Evolutionary conservation across 2,113 vertebrate genomes (phyloP), one percentile per base, ranked within the genome.

Genomic region (Tyrannus savana): DNA sequence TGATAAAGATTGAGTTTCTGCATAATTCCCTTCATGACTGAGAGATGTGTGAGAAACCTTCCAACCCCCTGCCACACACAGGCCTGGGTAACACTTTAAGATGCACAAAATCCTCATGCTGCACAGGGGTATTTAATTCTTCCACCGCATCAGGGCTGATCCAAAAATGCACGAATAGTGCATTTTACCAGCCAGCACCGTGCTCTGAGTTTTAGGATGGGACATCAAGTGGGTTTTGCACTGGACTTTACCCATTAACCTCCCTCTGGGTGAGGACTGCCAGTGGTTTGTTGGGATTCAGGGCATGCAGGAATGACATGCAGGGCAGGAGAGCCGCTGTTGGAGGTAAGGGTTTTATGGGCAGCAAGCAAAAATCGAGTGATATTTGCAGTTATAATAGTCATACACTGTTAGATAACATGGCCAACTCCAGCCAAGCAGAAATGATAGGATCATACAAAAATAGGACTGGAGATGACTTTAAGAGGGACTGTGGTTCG

Each of bases 41-140:
- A 83, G 66, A 49, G 41, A 28, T 14, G 3, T 19, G 22, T 64
- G 75, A n/a, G 68, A 39, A 71, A 60, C 10, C 22, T 79, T 52
- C 55, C 19, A 53, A 8, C 1, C 7, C 33, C 33, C 11, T 66
- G 25, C 69, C 27, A 30, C 9, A 12, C 0, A 0, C 25, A 0
- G 0, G 0, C 30, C 55, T 0, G 0, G 18, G 22, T 25, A 7
- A 5, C 0, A 0, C 59, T 63, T 39, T 35, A 39, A 33, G 60
- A 19, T 37, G 35, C 44, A 1, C 37, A 31, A 88, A 92, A 59
- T 28, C 24, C 39, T 85, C 2, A 1, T 33, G 18, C 42, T 88
- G 55, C 66, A 71, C n/a, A 7, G 0, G 11, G 19, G 4, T 9
- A 4, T 79, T 87, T 44, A n/a, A n/a, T 64, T 91, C 1, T 49